These are phyloP conservation scores for Embidobia sp. DNA, from an alignment of 2,888 invertebrate genomes.

Conservation along the genomic window DNA sequence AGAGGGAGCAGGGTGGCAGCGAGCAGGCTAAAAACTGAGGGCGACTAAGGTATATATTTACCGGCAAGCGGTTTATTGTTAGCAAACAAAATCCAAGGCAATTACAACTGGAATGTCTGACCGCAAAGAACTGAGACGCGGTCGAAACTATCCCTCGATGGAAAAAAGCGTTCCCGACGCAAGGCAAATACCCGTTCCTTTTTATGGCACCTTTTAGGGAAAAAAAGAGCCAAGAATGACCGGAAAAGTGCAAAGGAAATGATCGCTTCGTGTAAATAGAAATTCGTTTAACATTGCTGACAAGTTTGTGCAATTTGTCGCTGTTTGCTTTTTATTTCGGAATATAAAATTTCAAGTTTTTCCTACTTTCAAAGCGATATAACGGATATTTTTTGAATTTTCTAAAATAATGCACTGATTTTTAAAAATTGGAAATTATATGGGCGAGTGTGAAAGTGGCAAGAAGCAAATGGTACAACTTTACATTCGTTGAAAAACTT, in stretches of 20 bases:
- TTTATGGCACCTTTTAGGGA: constrained; percentile 35
- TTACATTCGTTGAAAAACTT: too few species aligned
- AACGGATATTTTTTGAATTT: too few species aligned
- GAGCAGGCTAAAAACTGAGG: constrained; percentile 59
- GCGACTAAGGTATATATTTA: constrained; percentile 68
- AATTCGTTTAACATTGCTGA: constrained; percentile 27
- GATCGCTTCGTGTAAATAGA: constrained; percentile 23
- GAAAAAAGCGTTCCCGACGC: constrained; percentile 48
- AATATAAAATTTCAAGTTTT: too few species aligned
- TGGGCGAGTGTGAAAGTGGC: too few species aligned
- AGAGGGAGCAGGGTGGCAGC: constrained; percentile 62
- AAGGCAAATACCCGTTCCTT: constrained; percentile 32
- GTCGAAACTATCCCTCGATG: constrained; percentile 30
- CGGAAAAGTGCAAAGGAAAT: constrained; percentile 43
- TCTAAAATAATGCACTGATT: too few species aligned
- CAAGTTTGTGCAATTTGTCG: constrained; percentile 31
- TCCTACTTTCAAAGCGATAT: too few species aligned
- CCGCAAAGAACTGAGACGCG: constrained; percentile 45
- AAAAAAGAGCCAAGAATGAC: constrained; percentile 14
- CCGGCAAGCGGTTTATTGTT: constrained; percentile 73
- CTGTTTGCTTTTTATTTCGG: neutral
- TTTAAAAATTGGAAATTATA: too few species aligned
- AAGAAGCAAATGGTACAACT: too few species aligned
- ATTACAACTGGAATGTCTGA: constrained; percentile 74
- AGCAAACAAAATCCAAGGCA: constrained; percentile 76